A percentile compares a stretch with the other conserved stretches of the same genome.
Conservation (phyloP, 2,113 vertebrate genomes). For the Globicephala melas region DNA sequence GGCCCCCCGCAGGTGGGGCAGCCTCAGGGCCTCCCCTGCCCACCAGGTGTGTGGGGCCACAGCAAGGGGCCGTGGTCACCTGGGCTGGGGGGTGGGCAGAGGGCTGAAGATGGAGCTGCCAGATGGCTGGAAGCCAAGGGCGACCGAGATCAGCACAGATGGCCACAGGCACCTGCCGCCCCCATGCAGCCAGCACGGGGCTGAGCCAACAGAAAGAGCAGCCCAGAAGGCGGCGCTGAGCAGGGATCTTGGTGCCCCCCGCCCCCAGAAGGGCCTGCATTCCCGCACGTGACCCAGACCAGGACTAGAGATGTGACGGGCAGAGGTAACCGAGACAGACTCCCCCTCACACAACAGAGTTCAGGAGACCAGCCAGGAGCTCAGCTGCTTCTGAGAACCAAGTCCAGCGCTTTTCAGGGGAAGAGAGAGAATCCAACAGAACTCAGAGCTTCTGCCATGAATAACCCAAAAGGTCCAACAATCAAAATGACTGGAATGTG, state of each 20-base stretch:
- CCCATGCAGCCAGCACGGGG: background rate
- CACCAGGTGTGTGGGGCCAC: accelerated
- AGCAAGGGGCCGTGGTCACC: no score
- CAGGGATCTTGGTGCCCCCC: background rate
- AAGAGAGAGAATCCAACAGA: background rate
- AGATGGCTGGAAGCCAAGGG: background rate
- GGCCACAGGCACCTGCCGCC: background rate
- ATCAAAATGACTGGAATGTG: background rate
- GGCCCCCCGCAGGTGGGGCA: no score
- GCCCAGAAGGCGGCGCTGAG: background rate
- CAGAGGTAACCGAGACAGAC: accelerated
- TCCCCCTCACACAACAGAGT: accelerated
- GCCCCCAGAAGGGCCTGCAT: background rate
- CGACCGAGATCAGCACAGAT: accelerated
- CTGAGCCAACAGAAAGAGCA: background rate
- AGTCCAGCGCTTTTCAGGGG: no score
- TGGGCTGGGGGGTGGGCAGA: background rate
- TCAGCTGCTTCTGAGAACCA: accelerated
- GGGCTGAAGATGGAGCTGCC: background rate
- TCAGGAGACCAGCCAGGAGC: background rate
- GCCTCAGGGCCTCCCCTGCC: background rate
- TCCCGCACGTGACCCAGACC: accelerated
- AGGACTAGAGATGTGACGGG: accelerated
- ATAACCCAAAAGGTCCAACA: accelerated
- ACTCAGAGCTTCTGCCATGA: no score